Base-by-base conservation (phyloP, 2,888 invertebrate species). In the Pachycephus smyrnensis region DNA sequence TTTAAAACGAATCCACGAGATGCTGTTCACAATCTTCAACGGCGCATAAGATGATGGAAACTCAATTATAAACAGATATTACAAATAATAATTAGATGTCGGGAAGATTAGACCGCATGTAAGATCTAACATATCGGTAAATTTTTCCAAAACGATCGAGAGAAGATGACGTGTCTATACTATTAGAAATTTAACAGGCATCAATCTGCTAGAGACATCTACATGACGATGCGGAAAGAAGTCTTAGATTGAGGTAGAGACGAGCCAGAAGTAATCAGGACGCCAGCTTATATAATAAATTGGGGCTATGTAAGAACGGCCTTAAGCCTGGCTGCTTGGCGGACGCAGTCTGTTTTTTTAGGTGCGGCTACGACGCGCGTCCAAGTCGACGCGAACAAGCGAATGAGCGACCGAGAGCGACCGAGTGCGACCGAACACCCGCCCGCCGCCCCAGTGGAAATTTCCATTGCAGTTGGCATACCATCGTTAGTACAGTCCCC, bases 381-480 rank as follows among this genome's bases (percentile, higher is more conserved):
- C 84, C 83, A 84, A 86, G 88, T 84, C 85, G 84, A 82, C 84
- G 84, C 83, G 84, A 83, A 82, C 82, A 80, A 82, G 85, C 81
- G 86, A 55, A 23, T 55, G 55, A 55, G 23, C 55, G 55, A 55
- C 55, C 55, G 55, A 55, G 9, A 55, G 55, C 23, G 9, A 55
- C 55, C 55, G 55, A 55, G 55, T 55, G 55, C 23, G 55, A 55
- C 55, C 55, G 55, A 55, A 55, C 23, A 55, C 9, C 55, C 55
- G 55, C 55, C 55, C 15, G 55, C 82, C 83, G 82, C 84, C 84
- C 84, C 85, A 87, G 88, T 89, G 90, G 90, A 90, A 90, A 90
- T 90, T 90, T 90, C 90, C 90, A 89, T 88, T 90, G 87, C 89
- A 90, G 89, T 90, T 89, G 88, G 89, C 87, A 89, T 88, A 87